Evolutionary conservation across 2,797 vertebrate genomes (phyloP), one percentile per base, ranked within the genome.

Genomic region (Odontamblyopus lacepedii): DNA sequence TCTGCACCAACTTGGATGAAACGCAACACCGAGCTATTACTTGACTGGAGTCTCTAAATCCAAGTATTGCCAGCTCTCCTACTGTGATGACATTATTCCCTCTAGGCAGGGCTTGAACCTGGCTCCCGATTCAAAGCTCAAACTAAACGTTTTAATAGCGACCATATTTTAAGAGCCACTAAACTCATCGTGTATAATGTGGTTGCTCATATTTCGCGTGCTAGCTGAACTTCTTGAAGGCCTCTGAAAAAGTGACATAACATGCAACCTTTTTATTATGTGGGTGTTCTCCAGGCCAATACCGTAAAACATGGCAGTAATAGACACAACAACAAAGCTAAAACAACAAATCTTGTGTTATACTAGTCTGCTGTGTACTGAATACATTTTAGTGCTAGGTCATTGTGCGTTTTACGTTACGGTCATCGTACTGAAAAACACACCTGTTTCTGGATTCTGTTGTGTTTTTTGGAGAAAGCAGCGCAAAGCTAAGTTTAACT

Each of bases 11-110:
- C 77, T 86, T 79, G 83, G 82, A 87, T 78, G 86, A 86, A 87
- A 89, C 48, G 35, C 67, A 86, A 89, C 80, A 87, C 84, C 78
- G 81, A 67, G 53, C 64, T 63, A 72, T 73, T 63, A 75, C 81
- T 75, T 77, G 74, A 65, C 75, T 78, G 73, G 75, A 84, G 76
- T 85, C 85, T 85, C 85, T 3, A 29, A 82, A 80, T 67, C 73
- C 44, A 76, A 84, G 78, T 75, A 78, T 81, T 62, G 51, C 82
- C 84, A 78, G 73, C 83, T 70, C 78, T 81, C 72, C 2, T 67
- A 55, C 56, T 59, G 79, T 83, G 81, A 90, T 77, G 72, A 89
- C 84, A 87, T 86, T 81, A 82, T 83, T 84, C 73, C 78, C 75
- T 75, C 65, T 41, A 84, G 82, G 74, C 72, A 76, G 69, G 82